Evolutionary conservation across 2,888 invertebrate species (phyloP).

Genomic region (Pristionchus exspectatus): DNA sequence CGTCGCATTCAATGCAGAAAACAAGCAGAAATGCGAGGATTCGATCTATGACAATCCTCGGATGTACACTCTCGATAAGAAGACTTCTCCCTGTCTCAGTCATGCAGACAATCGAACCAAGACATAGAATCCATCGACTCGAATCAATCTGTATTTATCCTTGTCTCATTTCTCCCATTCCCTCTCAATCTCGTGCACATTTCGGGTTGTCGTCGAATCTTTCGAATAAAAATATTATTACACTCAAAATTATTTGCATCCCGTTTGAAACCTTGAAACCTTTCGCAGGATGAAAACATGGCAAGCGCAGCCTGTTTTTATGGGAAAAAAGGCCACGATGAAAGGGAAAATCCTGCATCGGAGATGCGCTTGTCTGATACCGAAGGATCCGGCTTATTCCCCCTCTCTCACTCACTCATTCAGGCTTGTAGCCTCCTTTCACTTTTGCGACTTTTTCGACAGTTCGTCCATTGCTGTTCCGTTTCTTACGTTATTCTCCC

Average conservation of each 20-base stretch:
- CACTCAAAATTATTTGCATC: neutral
- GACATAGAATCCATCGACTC: neutral
- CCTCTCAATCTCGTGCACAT: neutral
- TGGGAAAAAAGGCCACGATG: neutral
- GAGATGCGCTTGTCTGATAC: slow-evolving; percentile 14
- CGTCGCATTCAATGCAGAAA: slow-evolving; percentile 68
- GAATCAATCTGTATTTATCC: neutral
- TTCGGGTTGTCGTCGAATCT: slow-evolving; percentile 10
- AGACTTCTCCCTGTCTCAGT: slow-evolving; percentile 70
- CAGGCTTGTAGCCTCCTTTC: neutral
- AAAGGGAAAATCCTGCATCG: neutral
- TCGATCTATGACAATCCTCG: slow-evolving; percentile 70
- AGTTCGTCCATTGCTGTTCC: neutral
- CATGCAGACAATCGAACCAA: neutral
- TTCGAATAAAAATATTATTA: neutral
- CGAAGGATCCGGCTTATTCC: neutral
- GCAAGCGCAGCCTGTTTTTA: neutral
- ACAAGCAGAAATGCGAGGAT: slow-evolving; percentile 66
- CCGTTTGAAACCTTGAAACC: neutral
- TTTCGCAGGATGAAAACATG: neutral
- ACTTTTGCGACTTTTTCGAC: neutral
- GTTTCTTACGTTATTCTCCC: neutral
- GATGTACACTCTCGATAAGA: slow-evolving; percentile 69
- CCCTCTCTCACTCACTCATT: no score
- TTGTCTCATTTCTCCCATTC: neutral